Evolutionary conservation across 2,797 vertebrate genomes (phyloP).

Genomic region (Muscicapa striata): DNA sequence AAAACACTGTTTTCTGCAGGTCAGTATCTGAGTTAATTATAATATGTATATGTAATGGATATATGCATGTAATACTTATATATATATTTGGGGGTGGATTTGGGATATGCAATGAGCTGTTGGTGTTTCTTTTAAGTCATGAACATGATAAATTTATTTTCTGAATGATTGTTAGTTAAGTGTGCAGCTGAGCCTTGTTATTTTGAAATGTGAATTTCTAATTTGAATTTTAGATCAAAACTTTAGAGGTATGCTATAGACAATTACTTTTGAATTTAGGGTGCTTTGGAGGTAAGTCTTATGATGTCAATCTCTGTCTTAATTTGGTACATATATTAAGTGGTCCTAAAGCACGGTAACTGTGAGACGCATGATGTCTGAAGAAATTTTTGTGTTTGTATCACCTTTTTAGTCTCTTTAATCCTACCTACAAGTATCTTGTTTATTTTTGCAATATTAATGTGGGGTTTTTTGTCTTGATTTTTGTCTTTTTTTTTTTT

Average conservation of each 20-base stretch:
- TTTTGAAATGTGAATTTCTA: neutral
- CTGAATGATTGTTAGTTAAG: neutral
- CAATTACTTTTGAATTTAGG: neutral
- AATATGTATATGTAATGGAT: neutral
- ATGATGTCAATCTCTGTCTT: neutral
- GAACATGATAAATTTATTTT: neutral
- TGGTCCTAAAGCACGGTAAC: neutral
- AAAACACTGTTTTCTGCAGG: constrained; percentile 88
- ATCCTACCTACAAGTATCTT: neutral
- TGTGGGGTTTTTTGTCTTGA: neutral
- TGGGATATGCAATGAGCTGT: neutral
- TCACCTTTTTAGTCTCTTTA: neutral
- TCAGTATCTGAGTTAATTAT: constrained; percentile 36
- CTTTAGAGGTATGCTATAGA: neutral
- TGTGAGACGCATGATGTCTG: neutral
- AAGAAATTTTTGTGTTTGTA: neutral
- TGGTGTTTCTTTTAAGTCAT: neutral
- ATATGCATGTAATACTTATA: neutral
- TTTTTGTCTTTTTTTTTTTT: neutral
- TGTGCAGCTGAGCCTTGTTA: neutral
- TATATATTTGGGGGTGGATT: neutral
- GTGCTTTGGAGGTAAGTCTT: neutral
- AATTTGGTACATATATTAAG: neutral
- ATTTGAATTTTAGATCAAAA: neutral
- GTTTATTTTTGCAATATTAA: neutral